Evolutionary conservation across 2,797 vertebrate species (phyloP), one percentile per base, ranked within the genome.

Genomic region (Triplophysa bombifrons): DNA sequence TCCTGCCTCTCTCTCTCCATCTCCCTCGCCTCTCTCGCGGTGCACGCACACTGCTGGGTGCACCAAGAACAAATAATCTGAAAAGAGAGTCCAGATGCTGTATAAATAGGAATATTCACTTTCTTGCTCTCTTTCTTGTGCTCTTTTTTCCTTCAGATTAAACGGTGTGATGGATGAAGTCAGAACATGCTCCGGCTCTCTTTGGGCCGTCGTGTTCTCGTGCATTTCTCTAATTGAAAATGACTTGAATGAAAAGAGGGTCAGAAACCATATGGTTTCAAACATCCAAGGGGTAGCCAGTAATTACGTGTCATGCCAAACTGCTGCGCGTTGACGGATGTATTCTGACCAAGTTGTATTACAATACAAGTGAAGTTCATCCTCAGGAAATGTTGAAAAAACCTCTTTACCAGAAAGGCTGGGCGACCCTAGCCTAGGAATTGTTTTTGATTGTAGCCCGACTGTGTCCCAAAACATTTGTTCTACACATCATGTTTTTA

Each of bases 181-280:
- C 72, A 66, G 76, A 82, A 83, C 68, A 85, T 68, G 68, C 74
- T 48, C 44, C 25, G 61, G 19, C 64, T 48, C 12, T 79, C 30
- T 79, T 80, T 44, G 2, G 44, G 46, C 65, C 14, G 20, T 58
- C 20, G 68, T 50, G 69, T 60, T 72, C 53, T 66, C 14, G 30
- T 56, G 55, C 68, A 56, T 75, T 80, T 69, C 38, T 85, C 72
- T 80, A 84, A 84, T 82, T 79, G 83, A 64, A 41, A 81, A 79
- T 76, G 74, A 82, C 81, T 73, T 78, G 78, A 84, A 80, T 61
- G 76, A 84, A 85, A 80, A 82, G 80, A 58, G 69, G 82, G 84
- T 78, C 84, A 85, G 80, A 85, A 84, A 79, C 79, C 82, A 84
- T 65, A 84, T 84, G 82, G 73, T 84, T 84, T 82, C 74, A 72